Evolutionary conservation across 2,113 vertebrate species (phyloP).

Genomic region (Psammodynastes pulverulentus): DNA sequence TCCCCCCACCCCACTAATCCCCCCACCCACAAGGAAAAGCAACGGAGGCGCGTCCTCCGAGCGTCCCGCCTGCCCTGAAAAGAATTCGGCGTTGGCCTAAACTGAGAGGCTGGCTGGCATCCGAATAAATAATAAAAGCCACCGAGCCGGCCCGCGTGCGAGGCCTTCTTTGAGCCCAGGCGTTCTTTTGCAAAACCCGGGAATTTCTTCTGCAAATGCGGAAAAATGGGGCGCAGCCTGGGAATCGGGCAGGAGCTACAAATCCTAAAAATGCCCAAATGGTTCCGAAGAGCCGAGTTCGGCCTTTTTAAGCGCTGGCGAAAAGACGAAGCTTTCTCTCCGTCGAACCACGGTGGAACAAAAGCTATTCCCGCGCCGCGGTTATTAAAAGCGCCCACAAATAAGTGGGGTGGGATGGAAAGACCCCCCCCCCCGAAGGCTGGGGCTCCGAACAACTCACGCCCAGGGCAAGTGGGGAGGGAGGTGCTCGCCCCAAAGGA

Average conservation of each 20-base stretch:
- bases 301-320: constrained; percentile 73
- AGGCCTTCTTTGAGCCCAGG: background rate
- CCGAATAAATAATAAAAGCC: background rate
- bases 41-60: background rate
- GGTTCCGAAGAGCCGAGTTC: constrained; percentile 62
- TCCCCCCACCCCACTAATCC: background rate
- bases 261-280: constrained; percentile 66
- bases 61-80: background rate
- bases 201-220: background rate
- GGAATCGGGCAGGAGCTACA: constrained; percentile 32
- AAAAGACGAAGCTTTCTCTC: constrained; percentile 77
- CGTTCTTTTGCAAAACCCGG: background rate
- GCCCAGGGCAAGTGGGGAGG: rapidly evolving
- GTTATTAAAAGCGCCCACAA: background rate
- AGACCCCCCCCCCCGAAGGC: background rate
- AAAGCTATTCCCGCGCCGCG: constrained; percentile 47
- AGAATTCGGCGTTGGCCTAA: background rate
- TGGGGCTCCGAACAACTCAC: background rate
- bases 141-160: background rate
- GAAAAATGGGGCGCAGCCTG: background rate
- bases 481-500: background rate
- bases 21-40: background rate
- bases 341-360: constrained; percentile 75
- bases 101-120: background rate
- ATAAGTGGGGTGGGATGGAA: constrained; percentile 26